phyloP scores from a whole-genome alignment of 2,797 vertebrate species.

The Carduelis carduelis region DNA sequence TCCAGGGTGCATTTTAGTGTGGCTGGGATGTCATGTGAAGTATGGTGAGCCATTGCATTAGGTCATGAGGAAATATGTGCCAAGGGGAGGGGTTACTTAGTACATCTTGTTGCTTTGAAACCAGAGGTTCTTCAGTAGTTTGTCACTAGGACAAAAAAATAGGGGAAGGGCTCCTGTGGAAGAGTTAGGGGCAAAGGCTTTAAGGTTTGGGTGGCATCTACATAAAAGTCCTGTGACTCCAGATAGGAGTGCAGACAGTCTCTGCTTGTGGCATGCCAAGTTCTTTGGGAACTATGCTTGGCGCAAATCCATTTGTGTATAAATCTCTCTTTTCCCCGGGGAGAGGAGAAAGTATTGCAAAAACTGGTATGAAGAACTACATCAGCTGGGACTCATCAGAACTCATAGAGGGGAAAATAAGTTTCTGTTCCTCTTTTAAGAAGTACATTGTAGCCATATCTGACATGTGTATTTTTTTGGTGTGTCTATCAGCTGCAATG shows the following conservation, averaged over 20 bases:
- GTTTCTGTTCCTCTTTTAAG: not conserved
- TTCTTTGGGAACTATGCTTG: not conserved
- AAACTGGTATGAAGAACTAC: not conserved
- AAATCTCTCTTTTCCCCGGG: not conserved
- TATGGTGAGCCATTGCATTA: not conserved
- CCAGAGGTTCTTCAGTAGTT: not conserved
- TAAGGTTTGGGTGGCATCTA: not conserved
- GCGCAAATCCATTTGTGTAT: not conserved
- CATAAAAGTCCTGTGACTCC: not conserved
- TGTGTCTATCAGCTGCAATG: not conserved
- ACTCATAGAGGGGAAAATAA: not conserved
- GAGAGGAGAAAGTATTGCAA: not conserved
- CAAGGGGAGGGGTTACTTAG: not conserved
- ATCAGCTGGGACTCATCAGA: not conserved
- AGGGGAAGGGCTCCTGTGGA: not conserved
- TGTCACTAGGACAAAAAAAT: not conserved
- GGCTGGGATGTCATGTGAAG: not conserved
- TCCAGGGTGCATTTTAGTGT: not conserved
- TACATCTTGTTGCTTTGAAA: not conserved
- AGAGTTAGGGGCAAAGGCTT: not conserved
- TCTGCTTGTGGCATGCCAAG: not conserved
- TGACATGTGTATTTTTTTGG: not conserved
- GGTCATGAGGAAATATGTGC: not conserved
- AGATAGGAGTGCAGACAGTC: not conserved
- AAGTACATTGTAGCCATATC: not conserved